Evolutionary conservation across 2,113 vertebrate genomes (phyloP), one percentile per base, ranked within the genome.

Genomic region (Corythornis vintsioides): DNA sequence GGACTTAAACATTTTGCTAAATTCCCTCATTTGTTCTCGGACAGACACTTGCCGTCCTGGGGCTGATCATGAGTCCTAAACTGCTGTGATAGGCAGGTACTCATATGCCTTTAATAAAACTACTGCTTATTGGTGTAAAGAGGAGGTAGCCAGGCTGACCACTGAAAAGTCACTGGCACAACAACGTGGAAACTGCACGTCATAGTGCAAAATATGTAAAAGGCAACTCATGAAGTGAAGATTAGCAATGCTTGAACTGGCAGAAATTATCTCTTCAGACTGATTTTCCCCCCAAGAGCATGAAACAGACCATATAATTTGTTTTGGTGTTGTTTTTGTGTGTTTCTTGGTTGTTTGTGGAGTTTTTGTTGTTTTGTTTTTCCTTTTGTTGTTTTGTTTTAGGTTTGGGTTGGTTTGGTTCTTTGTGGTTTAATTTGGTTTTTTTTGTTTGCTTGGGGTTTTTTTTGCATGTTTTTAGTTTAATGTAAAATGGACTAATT

Each of bases 1-100:
- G 84, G 88, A 67, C 94, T 94, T 89, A 63, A 60, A 91, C 75
- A 48, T 94, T 94, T 93, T 89, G 86, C 79, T 95, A 96, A 96
- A 93, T 88, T 96, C 92, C 69, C 87, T 91, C 89, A 94, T 96
- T 96, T 94, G 87, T 86, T 94, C 87, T 93, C 2, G 1, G 91
- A 67, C 6, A 66, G 91, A 87, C 78, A 13, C 47, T 89, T 1
- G 0, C 52, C 0, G 0, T 92, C 60, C 82, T 83, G 91, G 75
- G 71, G 38, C 71, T 76, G 92, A 67, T 35, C 60, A 1, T 3
- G 87, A 20, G 48, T 63, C 87, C 60, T 85, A 80, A 56, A 85
- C 18, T 9, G 11, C 47, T 0, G 4, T 79, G 72, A 92, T 48
- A 66, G 93, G 87, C 89, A 93, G 82, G 35, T 13, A 15, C 67